Evolutionary conservation across 2,888 invertebrate species (phyloP).

Genomic region (Callyntrura guangdongensis): DNA sequence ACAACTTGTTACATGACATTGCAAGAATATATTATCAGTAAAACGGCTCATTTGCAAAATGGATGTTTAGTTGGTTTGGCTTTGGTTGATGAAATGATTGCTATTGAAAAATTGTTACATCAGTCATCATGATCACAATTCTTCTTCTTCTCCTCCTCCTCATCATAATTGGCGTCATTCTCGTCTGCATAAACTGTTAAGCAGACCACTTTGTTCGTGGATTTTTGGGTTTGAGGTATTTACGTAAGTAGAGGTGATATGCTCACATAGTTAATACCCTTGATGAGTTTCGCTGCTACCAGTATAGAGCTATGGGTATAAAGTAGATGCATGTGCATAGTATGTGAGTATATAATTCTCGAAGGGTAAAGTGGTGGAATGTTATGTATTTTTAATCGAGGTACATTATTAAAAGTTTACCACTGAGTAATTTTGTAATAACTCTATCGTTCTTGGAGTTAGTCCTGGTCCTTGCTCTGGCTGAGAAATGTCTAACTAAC

Average conservation of each 20-base stretch:
- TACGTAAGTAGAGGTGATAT: constrained; percentile 40
- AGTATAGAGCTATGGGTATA: background rate
- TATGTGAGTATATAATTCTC: background rate
- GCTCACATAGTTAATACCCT: too few species aligned
- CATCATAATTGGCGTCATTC: background rate
- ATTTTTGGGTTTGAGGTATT: constrained; percentile 11
- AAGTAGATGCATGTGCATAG: background rate
- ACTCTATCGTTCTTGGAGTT: too few species aligned
- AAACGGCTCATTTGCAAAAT: background rate
- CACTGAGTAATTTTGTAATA: background rate
- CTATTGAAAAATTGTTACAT: constrained; percentile 30
- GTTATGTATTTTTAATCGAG: background rate
- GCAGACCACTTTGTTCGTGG: background rate
- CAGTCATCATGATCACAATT: background rate
- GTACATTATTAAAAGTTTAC: constrained; percentile 8
- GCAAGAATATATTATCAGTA: too few species aligned
- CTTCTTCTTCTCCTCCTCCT: background rate
- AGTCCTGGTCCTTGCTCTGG: too few species aligned
- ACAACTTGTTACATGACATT: too few species aligned
- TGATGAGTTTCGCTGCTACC: background rate
- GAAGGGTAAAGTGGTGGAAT: background rate
- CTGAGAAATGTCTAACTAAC: too few species aligned
- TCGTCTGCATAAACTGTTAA: constrained; percentile 27
- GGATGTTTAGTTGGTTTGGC: background rate
- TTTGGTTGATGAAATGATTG: background rate